Evolutionary conservation across 2,888 invertebrate genomes (phyloP), one percentile per base, ranked within the genome.

Genomic region (Mythimna ferrago): DNA sequence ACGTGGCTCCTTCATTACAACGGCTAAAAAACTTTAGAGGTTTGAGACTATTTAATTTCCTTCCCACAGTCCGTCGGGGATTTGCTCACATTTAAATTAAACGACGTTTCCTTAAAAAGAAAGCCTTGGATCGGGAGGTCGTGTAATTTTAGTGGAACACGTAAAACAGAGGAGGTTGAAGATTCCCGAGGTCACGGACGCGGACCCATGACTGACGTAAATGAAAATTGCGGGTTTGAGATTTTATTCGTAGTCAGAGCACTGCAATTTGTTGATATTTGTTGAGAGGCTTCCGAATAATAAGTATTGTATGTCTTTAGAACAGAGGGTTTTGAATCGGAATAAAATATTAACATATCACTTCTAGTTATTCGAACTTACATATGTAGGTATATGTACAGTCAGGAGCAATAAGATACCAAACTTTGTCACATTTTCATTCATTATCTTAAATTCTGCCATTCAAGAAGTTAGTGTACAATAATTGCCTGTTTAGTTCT

Each of bases 41-140:
- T 70, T 72, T 48, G 32, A 70, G 73, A 71, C 72, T 81, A 82
- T 79, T 84, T 86, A 76, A 76, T 86, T 84, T 87, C 51, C 67
- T 72, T 61, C 69, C 61, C 72, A 26, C 58, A 69, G 81, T 76
- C 82, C 85, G 57, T 60, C 60, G 79, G 76, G 83, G 81, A 79
- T 83, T 87, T 82, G 73, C 78, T 71, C 76, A 80, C 81, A 86
- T 88, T 90, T 86, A 86, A 89, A 89, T 89, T 81, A 82, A 76
- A 76, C 73, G 73, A 78, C 76, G 64, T 83, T 81, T 82, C 68
- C 69, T 68, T 71, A 78, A 80, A 82, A 82, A 84, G 78, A 82
- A 86, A 81, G 66, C 71, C 71, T 69, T 9, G 77, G 82, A 84
- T 88, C 83, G 75, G 76, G 78, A 76, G 76, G 76, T 82, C 69